These are phyloP conservation scores for Chirona hameri DNA, from an alignment of 2,888 invertebrate species.

Conservation along the genomic window DNA sequence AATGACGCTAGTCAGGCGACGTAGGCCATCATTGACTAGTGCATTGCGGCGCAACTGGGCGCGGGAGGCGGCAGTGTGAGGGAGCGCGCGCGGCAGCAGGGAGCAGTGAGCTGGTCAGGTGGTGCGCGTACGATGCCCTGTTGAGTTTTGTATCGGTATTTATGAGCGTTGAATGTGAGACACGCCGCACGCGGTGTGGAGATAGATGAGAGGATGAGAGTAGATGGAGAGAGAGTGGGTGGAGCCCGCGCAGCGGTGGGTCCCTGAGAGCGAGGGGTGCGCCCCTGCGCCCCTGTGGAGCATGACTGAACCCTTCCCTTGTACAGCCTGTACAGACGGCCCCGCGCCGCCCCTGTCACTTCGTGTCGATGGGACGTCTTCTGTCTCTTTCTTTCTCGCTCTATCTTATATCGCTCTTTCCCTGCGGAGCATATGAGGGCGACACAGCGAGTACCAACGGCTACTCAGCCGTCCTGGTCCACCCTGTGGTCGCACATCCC, in stretches of 20 bases:
- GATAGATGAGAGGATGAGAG: neutral
- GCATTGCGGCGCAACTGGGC: neutral
- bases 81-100: neutral
- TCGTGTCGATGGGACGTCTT: neutral
- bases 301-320: neutral
- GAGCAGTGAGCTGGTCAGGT: neutral
- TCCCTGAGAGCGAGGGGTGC: neutral
- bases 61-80: neutral
- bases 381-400: neutral
- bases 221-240: neutral
- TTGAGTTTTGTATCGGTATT: conserved; percentile 1
- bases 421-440: no score
- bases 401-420: neutral
- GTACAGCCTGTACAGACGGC: neutral
- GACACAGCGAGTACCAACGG: neutral
- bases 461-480: neutral
- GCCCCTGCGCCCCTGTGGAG: no score
- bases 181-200: no score
- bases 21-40: neutral
- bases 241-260: neutral
- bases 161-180: neutral
- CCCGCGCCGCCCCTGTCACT: neutral
- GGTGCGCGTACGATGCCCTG: neutral
- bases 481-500: neutral
- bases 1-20: neutral